Conservation (phyloP, 2,888 invertebrate species). For the Aromia moschata region DNA sequence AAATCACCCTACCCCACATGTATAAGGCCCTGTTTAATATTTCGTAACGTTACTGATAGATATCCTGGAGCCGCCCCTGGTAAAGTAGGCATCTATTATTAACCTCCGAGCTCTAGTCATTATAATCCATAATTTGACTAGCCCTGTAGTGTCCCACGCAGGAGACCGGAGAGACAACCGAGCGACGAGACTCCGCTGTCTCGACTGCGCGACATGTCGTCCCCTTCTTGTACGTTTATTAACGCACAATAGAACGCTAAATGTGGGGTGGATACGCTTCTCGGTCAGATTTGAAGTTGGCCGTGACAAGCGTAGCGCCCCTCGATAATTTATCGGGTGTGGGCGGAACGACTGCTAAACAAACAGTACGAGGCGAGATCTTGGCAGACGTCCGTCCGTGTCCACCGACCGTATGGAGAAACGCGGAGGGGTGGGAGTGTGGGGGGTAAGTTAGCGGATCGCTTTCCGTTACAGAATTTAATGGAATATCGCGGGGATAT, state of each 20-base stretch:
- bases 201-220: neutral
- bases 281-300: conserved; percentile 44
- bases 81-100: too few relatives aligned
- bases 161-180: too few relatives aligned
- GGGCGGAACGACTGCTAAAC: conserved; percentile 30
- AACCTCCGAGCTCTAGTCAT: too few relatives aligned
- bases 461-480: too few relatives aligned
- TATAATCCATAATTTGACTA: too few relatives aligned
- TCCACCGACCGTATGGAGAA: conserved; percentile 22
- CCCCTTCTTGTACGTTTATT: conserved; percentile 42
- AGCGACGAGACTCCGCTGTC: neutral
- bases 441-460: too few relatives aligned
- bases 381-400: conserved; percentile 28
- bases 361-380: conserved; percentile 28
- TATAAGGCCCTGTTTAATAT: too few relatives aligned
- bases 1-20: too few relatives aligned
- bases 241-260: conserved; percentile 41
- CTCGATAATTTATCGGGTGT: conserved; percentile 38
- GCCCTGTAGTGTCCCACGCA: too few relatives aligned
- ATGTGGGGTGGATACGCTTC: conserved; percentile 41
- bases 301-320: conserved; percentile 37
- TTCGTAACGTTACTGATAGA: too few relatives aligned
- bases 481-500: too few relatives aligned
- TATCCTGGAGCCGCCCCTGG: too few relatives aligned
- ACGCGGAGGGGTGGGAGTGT: conserved; percentile 21